phyloP scores from a whole-genome alignment of 2,888 invertebrate genomes.

The Micoletzkya japonica region DNA sequence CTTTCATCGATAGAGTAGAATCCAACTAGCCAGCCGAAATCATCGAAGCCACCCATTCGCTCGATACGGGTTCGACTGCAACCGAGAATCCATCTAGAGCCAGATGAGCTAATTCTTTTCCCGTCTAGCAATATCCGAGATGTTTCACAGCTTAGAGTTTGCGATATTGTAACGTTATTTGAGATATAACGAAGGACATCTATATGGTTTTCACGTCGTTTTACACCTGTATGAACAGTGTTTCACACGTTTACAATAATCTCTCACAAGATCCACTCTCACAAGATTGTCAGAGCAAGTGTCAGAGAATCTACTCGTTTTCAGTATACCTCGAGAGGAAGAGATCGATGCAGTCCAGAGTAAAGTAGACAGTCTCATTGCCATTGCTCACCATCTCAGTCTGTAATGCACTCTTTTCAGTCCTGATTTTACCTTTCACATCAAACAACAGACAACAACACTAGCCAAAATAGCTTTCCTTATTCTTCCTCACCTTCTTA shows the following conservation, averaged over 20 bases:
- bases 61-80: constrained; percentile 15
- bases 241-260: too few species aligned
- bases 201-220: too few species aligned
- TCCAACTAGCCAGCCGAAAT: constrained; percentile 25
- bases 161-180: too few species aligned
- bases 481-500: constrained; percentile 3
- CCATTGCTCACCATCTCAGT: not conserved
- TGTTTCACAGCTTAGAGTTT: too few species aligned
- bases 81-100: not conserved
- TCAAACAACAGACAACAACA: not conserved
- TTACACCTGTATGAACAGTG: too few species aligned
- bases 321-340: not conserved
- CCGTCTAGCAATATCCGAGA: too few species aligned
- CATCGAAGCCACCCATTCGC: constrained; percentile 11
- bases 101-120: not conserved
- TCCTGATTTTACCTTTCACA: not conserved
- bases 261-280: constrained; percentile 1
- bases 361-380: not conserved
- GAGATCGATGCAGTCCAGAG: constrained; percentile 12
- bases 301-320: too few species aligned
- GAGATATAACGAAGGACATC: too few species aligned
- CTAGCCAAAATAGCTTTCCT: not conserved
- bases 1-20: constrained; percentile 22
- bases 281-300: too few species aligned
- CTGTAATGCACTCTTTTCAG: too few species aligned